Base-by-base conservation (phyloP, 1,140 invertebrate genomes). In the Drosophila novamexicana region DNA sequence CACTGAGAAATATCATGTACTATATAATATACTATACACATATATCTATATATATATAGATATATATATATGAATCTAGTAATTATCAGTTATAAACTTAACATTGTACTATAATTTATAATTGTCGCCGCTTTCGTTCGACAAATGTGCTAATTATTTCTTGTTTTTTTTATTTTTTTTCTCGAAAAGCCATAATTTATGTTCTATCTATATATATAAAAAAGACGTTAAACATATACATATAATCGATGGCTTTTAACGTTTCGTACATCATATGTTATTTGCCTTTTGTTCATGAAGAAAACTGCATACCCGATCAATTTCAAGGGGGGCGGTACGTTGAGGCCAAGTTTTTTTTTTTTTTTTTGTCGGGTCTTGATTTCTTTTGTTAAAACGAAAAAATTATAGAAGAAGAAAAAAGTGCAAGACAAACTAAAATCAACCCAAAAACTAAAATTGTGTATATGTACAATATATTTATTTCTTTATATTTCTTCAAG, bases 401-500 rank as follows among this genome's bases (percentile, higher is more conserved):
- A 69, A 63, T 42, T 47, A 61, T 61, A 50, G 65, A 14, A 14
- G 14, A 14, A 64, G 18, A 53, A 16, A 61, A 39, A 66, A 56
- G 18, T 45, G 18, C 9, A 29, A 16, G 32, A 29, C 54, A 44
- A 45, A 73, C 65, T 50, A 22, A 65, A 59, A 90, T 58, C 56
- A 77, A 57, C 37, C 72, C 14, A 14, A 82, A 62, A 74, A 82
- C 58, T 78, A 72, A 85, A 83, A 14, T 34, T 34, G 29, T 88
- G 79, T 50, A 75, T 80, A 74, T 84, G 81, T 88, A 86, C 66
- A 89, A 91, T 85, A 80, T 94, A 95, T 95, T 95, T 96, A 95
- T 95, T 95, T 95, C 81, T 89, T 90, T 89, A 90, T 89, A 89
- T 89, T 90, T 94, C 96, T 93, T 96, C 96, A 97, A 98, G 97